Base-by-base conservation (phyloP, 2,113 vertebrate species). In the Camelus dromedarius region DNA sequence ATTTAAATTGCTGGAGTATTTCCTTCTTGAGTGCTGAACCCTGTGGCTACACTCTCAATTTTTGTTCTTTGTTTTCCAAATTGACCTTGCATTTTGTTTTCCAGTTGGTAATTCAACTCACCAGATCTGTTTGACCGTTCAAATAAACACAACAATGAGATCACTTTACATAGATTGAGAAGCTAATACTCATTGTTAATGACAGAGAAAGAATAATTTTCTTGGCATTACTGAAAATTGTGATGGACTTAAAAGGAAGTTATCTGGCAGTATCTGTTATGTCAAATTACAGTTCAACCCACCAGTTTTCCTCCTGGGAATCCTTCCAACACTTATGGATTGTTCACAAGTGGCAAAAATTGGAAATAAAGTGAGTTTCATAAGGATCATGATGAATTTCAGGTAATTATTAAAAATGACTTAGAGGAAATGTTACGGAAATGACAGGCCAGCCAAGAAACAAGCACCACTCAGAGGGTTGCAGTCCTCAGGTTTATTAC, bases 21-120 rank as follows among this genome's bases (percentile, higher is more conserved):
- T 80, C 32, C 10, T 81, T 80, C 66, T 56, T 46, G 54, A 81
- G 1, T 70, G 30, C 56, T 38, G 56, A 87, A 32, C 30, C 7
- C 66, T 56, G 30, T 24, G 35, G 75, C 42, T 32, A 91, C 46
- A n/a, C 56, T 35, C 38, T 69, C 22, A 14, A 15, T 18, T 52
- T 35, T 46, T 64, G 24, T n/a, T 72, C n/a, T 81, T 92, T 80
- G 38, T 81, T 91, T 96, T 89, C 28, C 79, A 85, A 52, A 93
- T 62, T 81, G 52, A 30, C 58, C 66, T 79, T 79, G 48, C 86
- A 67, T 62, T 91, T 89, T 67, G 70, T 81, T 95, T 85, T 88
- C 18, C 30, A 64, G 42, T 54, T 56, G 14, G 52, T 46, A 67
- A 87, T 80, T 89, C 38, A 75, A 62, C 12, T 16, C 42, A 81